Evolutionary conservation across 2,888 invertebrate genomes (phyloP).

Genomic region (Drosophila emarginata): DNA sequence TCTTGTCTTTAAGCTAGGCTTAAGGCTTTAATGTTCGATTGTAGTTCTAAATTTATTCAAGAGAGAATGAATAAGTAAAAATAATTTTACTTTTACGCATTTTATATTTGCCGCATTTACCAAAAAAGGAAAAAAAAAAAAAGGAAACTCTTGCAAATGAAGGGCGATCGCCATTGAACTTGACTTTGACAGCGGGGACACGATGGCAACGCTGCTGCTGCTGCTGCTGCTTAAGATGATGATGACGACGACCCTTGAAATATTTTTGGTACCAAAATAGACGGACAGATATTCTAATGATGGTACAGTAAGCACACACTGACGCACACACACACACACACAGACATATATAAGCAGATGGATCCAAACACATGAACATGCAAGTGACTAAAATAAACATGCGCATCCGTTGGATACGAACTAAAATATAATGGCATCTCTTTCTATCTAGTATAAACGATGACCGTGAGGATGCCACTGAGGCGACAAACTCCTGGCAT

Average conservation of each 20-base stretch:
- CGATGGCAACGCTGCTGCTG: not conserved
- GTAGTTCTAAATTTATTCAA: no score
- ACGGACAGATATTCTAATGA: constrained; percentile 42
- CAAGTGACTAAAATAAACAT: constrained; percentile 73
- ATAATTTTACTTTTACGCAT: no score
- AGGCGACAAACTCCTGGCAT: constrained; percentile 51
- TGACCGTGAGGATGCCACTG: constrained; percentile 65
- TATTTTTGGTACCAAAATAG: constrained; percentile 50
- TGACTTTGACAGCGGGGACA: constrained; percentile 60
- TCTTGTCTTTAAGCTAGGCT: no score
- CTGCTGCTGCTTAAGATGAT: constrained; percentile 3
- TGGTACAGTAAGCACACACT: constrained; percentile 34
- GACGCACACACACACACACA: constrained; percentile 19
- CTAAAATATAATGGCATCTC: constrained; percentile 22
- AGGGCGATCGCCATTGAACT: constrained; percentile 63
- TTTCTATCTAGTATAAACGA: constrained; percentile 7
- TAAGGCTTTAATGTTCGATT: no score
- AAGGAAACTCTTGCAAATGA: constrained; percentile 8
- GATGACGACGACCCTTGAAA: constrained; percentile 27
- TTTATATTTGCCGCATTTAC: no score
- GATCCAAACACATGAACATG: constrained; percentile 9
- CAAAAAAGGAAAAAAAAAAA: not conserved
- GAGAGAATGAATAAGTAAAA: no score
- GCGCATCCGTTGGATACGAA: constrained; percentile 70
- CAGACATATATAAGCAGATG: not conserved